Base-by-base conservation (phyloP, 2,888 invertebrate genomes). In the Andrena camellia region DNA sequence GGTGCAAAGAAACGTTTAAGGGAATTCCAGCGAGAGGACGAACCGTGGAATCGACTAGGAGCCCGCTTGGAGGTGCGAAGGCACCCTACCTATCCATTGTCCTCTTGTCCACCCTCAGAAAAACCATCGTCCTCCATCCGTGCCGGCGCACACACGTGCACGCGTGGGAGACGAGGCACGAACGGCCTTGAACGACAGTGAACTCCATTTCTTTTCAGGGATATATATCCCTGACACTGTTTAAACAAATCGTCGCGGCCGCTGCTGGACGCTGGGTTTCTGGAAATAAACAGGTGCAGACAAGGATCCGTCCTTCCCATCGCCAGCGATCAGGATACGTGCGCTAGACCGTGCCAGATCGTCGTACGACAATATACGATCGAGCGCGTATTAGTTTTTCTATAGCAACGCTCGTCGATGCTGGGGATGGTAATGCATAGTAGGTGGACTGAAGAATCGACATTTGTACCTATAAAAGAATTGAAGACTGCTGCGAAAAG, bases 11-110 rank as follows among this genome's bases (percentile, higher is more conserved):
- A 33, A 70, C 72, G 68, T 78, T 73, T 76, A 77, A 83, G 79
- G 76, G 83, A 84, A 81, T 88, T 84, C 84, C 74, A 23, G 26
- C 52, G 63, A 1, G 54, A 52, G 77, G 64, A 59, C 26, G 72
- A 75, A 76, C 64, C 67, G 77, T 78, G 64, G 82, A 83, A 86
- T 86, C 63, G 88, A 79, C 57, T 72, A 52, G 74, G 80, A 78
- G 64, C 78, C 29, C 60, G 76, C 68, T 63, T 33, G 66, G 81
- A 91, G 92, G 92, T 90, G 92, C 86, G 88, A 92, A 90, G 86
- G 88, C 88, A 84, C 88, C 88, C 88, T 83, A 66, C 83, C 73
- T 82, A 57, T 66, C 90, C 74, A 88, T 90, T 90, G 88, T 90
- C 76, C 79, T 70, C 71, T 78, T 63, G 69, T 73, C 78, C 77